phyloP scores from a whole-genome alignment of 2,888 invertebrate species.

The Drosophila affinis region DNA sequence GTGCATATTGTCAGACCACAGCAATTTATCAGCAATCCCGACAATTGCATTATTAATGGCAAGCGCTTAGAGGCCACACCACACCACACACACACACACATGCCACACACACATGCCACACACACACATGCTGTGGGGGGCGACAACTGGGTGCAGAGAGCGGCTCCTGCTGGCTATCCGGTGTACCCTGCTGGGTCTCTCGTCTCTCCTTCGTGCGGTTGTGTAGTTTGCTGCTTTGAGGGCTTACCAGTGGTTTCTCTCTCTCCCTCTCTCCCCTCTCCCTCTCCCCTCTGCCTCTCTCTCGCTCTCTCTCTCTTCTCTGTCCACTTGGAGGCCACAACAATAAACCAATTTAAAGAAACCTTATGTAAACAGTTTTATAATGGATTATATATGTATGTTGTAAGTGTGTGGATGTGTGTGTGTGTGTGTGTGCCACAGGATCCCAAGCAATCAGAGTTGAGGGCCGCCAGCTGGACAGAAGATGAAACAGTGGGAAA shows the following conservation, averaged over 20 bases:
- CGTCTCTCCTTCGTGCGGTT: conserved; percentile 20
- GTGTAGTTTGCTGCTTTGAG: conserved; percentile 39
- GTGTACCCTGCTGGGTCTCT: conserved; percentile 6
- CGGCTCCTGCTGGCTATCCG: not conserved
- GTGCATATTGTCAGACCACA: conserved; percentile 67
- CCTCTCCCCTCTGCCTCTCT: no score
- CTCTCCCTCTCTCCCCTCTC: not conserved
- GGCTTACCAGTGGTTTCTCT: conserved; percentile 33
- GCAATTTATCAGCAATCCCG: conserved; percentile 67
- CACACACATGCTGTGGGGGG: conserved; percentile 47
- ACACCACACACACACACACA: conserved; percentile 37
- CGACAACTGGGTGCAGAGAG: not conserved
- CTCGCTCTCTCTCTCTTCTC: not conserved
- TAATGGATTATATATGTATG: conserved; percentile 67
- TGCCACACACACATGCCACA: conserved; percentile 28
- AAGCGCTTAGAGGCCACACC: conserved; percentile 60
- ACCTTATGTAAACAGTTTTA: conserved; percentile 73
- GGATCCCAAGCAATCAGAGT: conserved; percentile 18
- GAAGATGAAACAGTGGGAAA: conserved; percentile 29
- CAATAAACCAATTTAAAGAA: conserved; percentile 79
- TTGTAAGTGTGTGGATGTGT: conserved; percentile 20
- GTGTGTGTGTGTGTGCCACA: conserved; percentile 13
- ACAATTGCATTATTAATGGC: conserved; percentile 74
- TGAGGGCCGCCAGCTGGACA: conserved; percentile 13
- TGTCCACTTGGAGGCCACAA: conserved; percentile 40